These are phyloP conservation scores for Hoplostethus mediterraneus DNA, from an alignment of 2,797 vertebrate species.

Conservation along the genomic window DNA sequence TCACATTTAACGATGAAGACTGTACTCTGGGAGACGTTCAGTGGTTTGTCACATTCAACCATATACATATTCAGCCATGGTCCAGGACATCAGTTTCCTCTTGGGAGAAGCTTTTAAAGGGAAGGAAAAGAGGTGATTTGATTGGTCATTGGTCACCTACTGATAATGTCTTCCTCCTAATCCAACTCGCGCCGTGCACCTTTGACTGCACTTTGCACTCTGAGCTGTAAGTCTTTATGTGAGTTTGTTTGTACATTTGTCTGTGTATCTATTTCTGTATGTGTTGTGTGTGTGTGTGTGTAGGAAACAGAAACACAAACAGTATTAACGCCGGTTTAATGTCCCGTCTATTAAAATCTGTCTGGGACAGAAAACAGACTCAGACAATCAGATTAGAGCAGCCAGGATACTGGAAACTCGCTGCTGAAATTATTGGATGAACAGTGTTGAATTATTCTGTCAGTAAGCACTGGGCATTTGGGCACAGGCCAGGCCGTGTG, in stretches of 20 bases:
- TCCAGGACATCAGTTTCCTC: too few relatives aligned
- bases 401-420: constrained; percentile 54
- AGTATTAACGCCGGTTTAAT: constrained; percentile 61
- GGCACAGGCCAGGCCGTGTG: not conserved
- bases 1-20: not conserved
- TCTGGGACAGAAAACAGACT: constrained; percentile 67
- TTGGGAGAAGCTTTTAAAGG: too few relatives aligned
- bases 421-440: constrained; percentile 47
- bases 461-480: constrained; percentile 9
- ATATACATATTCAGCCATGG: too few relatives aligned
- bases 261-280: not conserved
- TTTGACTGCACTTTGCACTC: too few relatives aligned
- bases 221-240: not conserved
- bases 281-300: not conserved
- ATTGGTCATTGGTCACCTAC: too few relatives aligned
- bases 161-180: too few relatives aligned
- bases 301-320: constrained; percentile 68
- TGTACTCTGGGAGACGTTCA: not conserved
- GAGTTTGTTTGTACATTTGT: not conserved
- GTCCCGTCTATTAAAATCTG: constrained; percentile 55
- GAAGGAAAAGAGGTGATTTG: too few relatives aligned
- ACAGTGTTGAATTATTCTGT: constrained; percentile 46
- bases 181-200: too few relatives aligned
- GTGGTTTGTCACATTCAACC: too few relatives aligned
- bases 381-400: constrained; percentile 58